Conservation (phyloP, 2,888 invertebrate genomes). For the Dicycla oo region DNA sequence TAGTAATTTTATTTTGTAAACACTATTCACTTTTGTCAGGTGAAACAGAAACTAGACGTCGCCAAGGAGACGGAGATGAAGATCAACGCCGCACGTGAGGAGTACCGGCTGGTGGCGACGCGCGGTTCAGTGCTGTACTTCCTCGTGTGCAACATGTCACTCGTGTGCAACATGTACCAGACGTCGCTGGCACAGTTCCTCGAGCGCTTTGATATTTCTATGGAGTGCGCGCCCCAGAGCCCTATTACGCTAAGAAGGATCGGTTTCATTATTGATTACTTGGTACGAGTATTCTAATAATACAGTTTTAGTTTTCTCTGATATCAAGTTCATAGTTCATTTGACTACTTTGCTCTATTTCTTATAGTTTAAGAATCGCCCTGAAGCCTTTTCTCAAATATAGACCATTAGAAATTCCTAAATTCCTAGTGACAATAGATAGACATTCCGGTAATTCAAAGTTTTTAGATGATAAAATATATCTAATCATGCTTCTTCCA, state of each 20-base stretch:
- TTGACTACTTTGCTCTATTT: conserved; percentile 77
- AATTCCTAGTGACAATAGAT: neutral
- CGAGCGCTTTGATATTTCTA: conserved; percentile 95
- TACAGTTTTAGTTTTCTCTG: neutral
- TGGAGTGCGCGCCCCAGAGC: conserved; percentile 92
- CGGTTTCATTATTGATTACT: conserved; percentile 94
- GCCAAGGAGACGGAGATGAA: conserved; percentile 96
- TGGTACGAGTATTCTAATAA: conserved; percentile 75
- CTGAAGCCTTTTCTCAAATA: neutral
- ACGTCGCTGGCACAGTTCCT: conserved; percentile 96
- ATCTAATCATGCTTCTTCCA: neutral
- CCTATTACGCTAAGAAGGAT: conserved; percentile 92
- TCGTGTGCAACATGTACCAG: conserved; percentile 97
- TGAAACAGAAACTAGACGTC: conserved; percentile 94
- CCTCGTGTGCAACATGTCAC: conserved; percentile 96
- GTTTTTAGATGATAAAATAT: conserved; percentile 1
- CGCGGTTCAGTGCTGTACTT: conserved; percentile 97
- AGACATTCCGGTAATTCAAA: neutral
- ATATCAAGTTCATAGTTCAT: conserved; percentile 94
- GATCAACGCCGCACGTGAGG: conserved; percentile 96
- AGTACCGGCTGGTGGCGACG: conserved; percentile 95
- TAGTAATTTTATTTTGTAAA: neutral
- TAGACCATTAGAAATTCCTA: neutral
- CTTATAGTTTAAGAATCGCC: neutral
- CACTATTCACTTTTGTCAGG: conserved; percentile 75